phyloP scores from a whole-genome alignment of 2,888 invertebrate genomes.

The Sesamia inferens region DNA sequence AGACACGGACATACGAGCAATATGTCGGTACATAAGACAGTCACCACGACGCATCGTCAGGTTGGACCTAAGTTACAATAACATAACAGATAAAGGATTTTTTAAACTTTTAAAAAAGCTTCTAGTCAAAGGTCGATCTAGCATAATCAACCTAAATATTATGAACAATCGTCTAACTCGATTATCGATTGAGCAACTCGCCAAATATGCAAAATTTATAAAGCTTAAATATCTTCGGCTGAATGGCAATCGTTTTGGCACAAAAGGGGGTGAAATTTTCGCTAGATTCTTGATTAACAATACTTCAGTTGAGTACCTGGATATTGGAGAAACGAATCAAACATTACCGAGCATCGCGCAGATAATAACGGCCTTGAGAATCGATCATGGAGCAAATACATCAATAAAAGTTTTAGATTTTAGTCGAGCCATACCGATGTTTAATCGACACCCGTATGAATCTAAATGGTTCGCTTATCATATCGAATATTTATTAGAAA shows the following conservation, averaged over 20 bases:
- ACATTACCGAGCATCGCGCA: constrained; percentile 89
- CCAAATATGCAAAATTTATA: constrained; percentile 79
- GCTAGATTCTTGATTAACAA: constrained; percentile 86
- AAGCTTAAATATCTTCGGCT: constrained; percentile 88
- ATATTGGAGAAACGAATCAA: constrained; percentile 90
- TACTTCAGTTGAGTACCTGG: constrained; percentile 83
- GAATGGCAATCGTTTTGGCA: constrained; percentile 90
- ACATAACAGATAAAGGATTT: constrained; percentile 88
- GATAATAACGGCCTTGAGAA: constrained; percentile 85
- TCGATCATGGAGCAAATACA: constrained; percentile 77
- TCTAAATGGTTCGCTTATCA: constrained; percentile 88
- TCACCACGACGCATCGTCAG: constrained; percentile 83
- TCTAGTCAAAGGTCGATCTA: constrained; percentile 83
- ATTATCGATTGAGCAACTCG: constrained; percentile 78
- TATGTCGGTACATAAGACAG: constrained; percentile 85
- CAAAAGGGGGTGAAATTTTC: constrained; percentile 87
- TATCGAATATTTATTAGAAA: constrained; percentile 81
- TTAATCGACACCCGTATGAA: constrained; percentile 82
- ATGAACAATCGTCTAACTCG: constrained; percentile 89
- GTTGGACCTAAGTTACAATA: constrained; percentile 89
- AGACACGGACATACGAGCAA: constrained; percentile 85
- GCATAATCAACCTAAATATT: constrained; percentile 88
- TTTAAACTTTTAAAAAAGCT: constrained; percentile 81
- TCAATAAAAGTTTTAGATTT: constrained; percentile 82
- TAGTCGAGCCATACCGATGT: constrained; percentile 79